Evolutionary conservation across 2,888 invertebrate species (phyloP).

Genomic region (Cylindroiulus punctatus): DNA sequence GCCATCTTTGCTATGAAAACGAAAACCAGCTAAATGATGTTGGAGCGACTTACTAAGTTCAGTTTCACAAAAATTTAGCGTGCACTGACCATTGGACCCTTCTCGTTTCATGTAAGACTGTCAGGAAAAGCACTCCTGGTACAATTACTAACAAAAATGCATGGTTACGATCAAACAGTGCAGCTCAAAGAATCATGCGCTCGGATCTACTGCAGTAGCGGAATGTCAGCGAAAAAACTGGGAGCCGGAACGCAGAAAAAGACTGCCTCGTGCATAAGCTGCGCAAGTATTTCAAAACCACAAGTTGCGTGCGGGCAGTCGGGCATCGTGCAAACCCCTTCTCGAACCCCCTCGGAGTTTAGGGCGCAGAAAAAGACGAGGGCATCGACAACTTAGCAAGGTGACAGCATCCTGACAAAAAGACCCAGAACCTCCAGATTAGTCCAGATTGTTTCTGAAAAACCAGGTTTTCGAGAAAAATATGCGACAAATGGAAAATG

Average conservation of each 20-base stretch:
- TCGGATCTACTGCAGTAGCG: background rate
- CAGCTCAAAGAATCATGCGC: background rate
- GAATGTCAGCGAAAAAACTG: background rate
- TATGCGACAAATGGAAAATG: no score
- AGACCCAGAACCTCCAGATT: background rate
- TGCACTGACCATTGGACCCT: no score
- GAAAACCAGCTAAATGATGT: no score
- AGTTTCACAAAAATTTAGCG: no score
- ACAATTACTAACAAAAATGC: background rate
- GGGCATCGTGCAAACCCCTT: background rate
- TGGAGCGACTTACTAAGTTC: no score
- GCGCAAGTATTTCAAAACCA: background rate
- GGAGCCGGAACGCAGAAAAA: background rate
- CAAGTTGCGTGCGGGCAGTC: no score
- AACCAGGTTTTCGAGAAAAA: background rate
- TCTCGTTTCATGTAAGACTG: no score
- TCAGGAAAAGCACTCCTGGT: no score
- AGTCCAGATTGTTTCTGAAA: background rate
- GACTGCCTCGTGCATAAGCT: background rate
- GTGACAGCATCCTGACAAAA: background rate
- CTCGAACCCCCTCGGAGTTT: background rate
- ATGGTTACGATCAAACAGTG: background rate
- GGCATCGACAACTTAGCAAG: background rate
- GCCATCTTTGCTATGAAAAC: background rate
- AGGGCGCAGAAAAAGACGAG: background rate